Base-by-base conservation (phyloP, 2,113 vertebrate species). In the Vulpes ferrilata region DNA sequence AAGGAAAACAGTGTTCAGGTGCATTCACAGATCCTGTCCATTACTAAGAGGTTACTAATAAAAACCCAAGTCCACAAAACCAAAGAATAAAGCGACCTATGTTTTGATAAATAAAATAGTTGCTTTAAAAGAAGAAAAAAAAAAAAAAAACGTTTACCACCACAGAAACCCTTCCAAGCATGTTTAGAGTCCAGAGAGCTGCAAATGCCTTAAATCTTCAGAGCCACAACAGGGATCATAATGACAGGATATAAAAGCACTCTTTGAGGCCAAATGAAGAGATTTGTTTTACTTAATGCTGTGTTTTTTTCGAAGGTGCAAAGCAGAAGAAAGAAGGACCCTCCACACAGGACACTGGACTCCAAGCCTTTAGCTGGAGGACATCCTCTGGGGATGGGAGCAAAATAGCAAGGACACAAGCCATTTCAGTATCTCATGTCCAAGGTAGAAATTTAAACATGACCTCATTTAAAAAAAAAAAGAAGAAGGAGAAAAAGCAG, bases 271-370 rank as follows among this genome's bases (percentile, higher is more conserved):
- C 96, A 96, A 88, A 87, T 94, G 97, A 98, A 98, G 98, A 97
- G 92, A 97, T 97, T 97, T 97, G 96, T 98, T 98, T 98, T 97
- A 97, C 96, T 98, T 98, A 98, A 98, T 60, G 65, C 93, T 93
- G 87, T 74, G 98, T 17, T 86, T 92, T 92, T 96, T 96, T 65
- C 91, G 71, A 81, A 96, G 95, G 93, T 91, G 92, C 92, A 85
- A 57, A 92, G 85, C 95, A 69, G 92, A 59, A 8, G 8, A 20
- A 32, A 71, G 59, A 82, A 32, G 62, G 82, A 85, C 23, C 11
- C 7, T 57, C 65, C 38, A 10, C 2, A 27, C 38, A 51, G 79
- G 55, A 35, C 25, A 2, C 17, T 1, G 12, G 60, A 17, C 94
- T 30, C 19, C 17, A 3, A 51, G 82, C 82, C 83, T 22, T 2